These are phyloP conservation scores for Lethocerus indicus DNA, from an alignment of 1,140 invertebrate genomes.

Conservation along the genomic window DNA sequence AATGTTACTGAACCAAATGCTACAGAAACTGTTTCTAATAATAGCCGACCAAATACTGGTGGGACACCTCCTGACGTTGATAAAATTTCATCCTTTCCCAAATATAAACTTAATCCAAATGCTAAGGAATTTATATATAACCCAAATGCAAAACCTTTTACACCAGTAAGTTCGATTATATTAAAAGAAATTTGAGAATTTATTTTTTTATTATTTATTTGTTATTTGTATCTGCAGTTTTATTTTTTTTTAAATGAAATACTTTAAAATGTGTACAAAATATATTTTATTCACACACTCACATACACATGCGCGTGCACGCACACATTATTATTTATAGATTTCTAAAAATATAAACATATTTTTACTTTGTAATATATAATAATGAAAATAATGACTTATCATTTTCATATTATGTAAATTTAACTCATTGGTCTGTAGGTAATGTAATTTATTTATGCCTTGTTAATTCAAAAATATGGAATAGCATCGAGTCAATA, in stretches of 20 bases:
- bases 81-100: constrained; percentile 27
- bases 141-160: constrained; percentile 70
- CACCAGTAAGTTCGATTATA: constrained; percentile 41
- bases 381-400: no score
- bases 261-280: no score
- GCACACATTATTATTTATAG: no score
- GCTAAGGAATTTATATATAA: constrained; percentile 73
- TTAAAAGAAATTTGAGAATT: constrained; percentile 8
- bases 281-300: no score
- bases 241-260: background rate
- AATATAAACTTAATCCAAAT: constrained; percentile 70
- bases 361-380: no score
- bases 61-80: constrained; percentile 26
- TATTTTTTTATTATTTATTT: background rate
- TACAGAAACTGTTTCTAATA: constrained; percentile 2
- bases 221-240: background rate
- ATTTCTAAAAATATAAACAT: no score
- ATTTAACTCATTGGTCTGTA: no score
- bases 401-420: no score
- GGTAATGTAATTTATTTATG: no score
- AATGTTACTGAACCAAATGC: constrained; percentile 7
- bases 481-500: no score
- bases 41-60: background rate
- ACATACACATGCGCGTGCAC: no score
- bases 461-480: no score